Evolutionary conservation across 1,140 invertebrate species (phyloP).

Genomic region (Drosophila ohnishii): DNA sequence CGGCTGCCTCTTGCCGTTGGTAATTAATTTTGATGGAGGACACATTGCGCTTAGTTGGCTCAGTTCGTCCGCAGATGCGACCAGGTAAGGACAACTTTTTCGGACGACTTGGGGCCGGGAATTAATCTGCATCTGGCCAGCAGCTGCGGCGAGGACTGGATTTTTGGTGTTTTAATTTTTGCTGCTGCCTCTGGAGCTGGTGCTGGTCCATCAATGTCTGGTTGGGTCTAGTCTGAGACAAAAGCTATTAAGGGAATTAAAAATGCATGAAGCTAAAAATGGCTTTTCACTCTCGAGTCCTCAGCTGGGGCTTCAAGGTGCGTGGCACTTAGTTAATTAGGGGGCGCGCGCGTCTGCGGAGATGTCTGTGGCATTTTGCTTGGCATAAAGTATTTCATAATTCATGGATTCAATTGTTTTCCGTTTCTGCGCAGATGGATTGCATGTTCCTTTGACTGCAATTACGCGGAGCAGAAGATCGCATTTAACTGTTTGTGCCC

Average conservation of each 20-base stretch:
- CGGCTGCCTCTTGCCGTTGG: slow-evolving; percentile 58
- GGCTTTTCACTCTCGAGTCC: slow-evolving; percentile 33
- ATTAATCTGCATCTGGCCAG: slow-evolving; percentile 67
- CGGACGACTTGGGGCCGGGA: slow-evolving; percentile 43
- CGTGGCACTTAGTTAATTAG: slow-evolving; percentile 73
- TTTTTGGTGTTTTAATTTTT: slow-evolving; percentile 72
- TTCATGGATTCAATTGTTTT: slow-evolving; percentile 74
- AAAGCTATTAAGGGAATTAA: slow-evolving; percentile 82
- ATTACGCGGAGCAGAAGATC: slow-evolving; percentile 32
- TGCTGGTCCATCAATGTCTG: slow-evolving; percentile 79
- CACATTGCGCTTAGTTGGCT: slow-evolving; percentile 74
- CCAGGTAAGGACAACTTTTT: slow-evolving; percentile 69
- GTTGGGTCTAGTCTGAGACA: slow-evolving; percentile 49
- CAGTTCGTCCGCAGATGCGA: slow-evolving; percentile 53
- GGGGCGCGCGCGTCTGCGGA: slow-evolving; percentile 8
- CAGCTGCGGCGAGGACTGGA: slow-evolving; percentile 39
- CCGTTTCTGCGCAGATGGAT: slow-evolving; percentile 48
- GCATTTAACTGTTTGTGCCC: slow-evolving; percentile 72
- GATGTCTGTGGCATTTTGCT: slow-evolving; percentile 62
- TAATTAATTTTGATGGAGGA: slow-evolving; percentile 83
- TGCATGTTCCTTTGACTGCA: slow-evolving; percentile 64
- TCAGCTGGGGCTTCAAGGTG: slow-evolving; percentile 31
- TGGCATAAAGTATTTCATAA: slow-evolving; percentile 67
- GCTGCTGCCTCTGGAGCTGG: slow-evolving; percentile 13
- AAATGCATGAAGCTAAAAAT: slow-evolving; percentile 79